Percentiles rank a stretch among this genome's conserved stretches.
phyloP scores from a whole-genome alignment of 2,797 vertebrate species.

The Erpetoichthys calabaricus region DNA sequence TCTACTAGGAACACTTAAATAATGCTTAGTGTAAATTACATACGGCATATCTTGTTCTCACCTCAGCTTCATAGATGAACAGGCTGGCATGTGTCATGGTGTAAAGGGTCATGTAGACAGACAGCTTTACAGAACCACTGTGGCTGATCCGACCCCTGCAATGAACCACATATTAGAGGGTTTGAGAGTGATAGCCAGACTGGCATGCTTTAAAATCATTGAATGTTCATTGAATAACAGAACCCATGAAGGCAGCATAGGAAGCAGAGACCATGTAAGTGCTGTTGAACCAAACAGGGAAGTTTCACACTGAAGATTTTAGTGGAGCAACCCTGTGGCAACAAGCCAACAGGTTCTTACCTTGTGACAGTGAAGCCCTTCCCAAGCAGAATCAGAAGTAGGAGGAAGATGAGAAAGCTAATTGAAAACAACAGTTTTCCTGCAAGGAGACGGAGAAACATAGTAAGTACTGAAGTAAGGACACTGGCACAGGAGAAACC shows the following conservation, averaged over 20 bases:
- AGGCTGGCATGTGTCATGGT: conserved; percentile 79
- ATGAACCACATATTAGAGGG: conserved; percentile 3
- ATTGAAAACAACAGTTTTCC: conserved; percentile 85
- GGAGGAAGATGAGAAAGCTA: conserved; percentile 81
- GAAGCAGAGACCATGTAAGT: not conserved
- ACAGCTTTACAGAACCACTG: conserved; percentile 74
- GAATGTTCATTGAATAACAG: not conserved
- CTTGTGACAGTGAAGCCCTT: conserved; percentile 92
- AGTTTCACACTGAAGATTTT: too few species aligned
- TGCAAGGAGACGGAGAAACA: conserved; percentile 35
- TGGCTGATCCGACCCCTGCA: conserved; percentile 77
- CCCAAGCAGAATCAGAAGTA: conserved; percentile 76
- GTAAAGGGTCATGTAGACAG: conserved; percentile 80
- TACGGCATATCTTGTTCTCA: conserved; percentile 35
- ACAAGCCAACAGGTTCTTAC: too few species aligned
- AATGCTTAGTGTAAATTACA: too few species aligned
- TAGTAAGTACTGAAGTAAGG: too few species aligned
- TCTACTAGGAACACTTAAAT: not conserved
- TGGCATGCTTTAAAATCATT: not conserved
- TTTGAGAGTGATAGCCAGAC: not conserved
- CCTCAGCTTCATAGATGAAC: conserved; percentile 84
- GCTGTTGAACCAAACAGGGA: too few species aligned
- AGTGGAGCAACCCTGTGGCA: too few species aligned
- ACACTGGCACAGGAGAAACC: too few species aligned
- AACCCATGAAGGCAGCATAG: not conserved